phyloP scores from a whole-genome alignment of 1,140 invertebrate species.

The Brachystomella parvula region DNA sequence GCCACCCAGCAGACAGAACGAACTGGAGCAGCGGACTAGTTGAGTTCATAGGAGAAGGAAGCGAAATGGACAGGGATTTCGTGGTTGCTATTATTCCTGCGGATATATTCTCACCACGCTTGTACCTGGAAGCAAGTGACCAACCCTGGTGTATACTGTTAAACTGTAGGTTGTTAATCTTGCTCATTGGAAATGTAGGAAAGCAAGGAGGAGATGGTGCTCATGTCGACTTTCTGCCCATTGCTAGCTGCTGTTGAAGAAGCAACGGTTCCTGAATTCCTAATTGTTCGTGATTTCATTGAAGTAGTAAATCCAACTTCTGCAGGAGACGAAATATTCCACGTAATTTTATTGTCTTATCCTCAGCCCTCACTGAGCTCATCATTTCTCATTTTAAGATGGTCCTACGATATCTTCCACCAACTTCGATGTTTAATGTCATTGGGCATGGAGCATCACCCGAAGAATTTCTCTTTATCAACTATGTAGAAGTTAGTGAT shows the following conservation, averaged over 20 bases:
- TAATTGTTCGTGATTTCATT: background rate
- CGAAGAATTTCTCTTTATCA: background rate
- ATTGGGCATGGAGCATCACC: background rate
- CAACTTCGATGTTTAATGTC: background rate
- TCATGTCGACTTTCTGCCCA: background rate
- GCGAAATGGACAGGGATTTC: background rate
- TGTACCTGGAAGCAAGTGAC: background rate
- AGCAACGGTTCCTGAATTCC: background rate
- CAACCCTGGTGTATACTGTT: too few relatives aligned
- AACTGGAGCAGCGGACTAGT: background rate
- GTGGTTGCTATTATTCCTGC: background rate
- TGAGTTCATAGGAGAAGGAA: background rate
- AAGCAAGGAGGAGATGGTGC: background rate
- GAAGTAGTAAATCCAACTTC: too few relatives aligned
- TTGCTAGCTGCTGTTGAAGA: background rate
- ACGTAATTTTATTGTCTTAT: too few relatives aligned
- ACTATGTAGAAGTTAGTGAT: background rate
- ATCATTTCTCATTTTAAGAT: background rate
- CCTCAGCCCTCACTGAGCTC: background rate
- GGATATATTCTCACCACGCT: background rate
- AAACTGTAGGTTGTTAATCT: too few relatives aligned
- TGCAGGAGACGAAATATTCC: too few relatives aligned
- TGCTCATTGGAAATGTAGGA: background rate
- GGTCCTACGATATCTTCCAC: background rate
- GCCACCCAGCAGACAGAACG: background rate